Evolutionary conservation across 2,797 vertebrate species (phyloP).

Genomic region (Tenualosa thibaudeaui): DNA sequence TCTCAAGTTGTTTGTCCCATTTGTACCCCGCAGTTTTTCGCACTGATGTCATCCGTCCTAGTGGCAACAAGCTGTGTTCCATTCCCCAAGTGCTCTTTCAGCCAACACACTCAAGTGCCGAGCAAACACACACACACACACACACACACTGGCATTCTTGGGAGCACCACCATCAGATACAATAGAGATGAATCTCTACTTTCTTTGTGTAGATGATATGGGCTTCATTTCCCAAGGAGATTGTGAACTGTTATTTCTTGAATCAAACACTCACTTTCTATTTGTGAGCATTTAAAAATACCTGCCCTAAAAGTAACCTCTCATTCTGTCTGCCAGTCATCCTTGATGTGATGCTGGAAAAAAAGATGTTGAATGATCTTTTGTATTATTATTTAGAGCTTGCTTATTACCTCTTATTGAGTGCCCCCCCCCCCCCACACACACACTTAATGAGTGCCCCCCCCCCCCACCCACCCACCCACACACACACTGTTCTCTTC

Average conservation of each 20-base stretch:
- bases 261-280: neutral
- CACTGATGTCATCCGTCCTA: conserved; percentile 33
- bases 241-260: neutral
- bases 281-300: neutral
- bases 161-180: neutral
- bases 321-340: neutral
- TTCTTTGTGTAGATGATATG: neutral
- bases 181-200: neutral
- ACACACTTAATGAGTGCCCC: neutral
- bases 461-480: too few species aligned
- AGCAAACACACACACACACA: neutral
- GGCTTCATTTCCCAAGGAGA: neutral
- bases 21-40: conserved; percentile 33
- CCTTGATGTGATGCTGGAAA: neutral
- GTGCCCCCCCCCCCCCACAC: too few species aligned
- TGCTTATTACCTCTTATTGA: neutral
- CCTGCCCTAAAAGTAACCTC: neutral
- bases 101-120: neutral
- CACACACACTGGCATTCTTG: neutral
- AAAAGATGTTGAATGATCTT: neutral
- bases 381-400: neutral
- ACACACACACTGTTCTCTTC: neutral
- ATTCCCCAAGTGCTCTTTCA: neutral
- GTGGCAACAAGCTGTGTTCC: conserved; percentile 30
- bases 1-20: conserved; percentile 35